Base-by-base conservation (phyloP, 35 echinoderm and acorn worm species). In the Strongylocentrotus purpuratus region DNA sequence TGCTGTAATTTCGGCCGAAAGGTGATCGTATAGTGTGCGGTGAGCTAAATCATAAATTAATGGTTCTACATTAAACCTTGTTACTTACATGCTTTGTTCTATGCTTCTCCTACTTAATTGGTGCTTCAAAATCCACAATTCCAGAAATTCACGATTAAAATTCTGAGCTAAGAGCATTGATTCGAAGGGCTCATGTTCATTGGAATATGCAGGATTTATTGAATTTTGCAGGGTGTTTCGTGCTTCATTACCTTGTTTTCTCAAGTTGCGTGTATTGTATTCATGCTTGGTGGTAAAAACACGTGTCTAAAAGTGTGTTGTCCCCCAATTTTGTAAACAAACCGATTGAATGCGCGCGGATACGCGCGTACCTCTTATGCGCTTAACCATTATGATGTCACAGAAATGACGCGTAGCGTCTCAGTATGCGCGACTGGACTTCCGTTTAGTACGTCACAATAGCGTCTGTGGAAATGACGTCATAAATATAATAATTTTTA, bases 11-110 rank as follows among this genome's bases (percentile, higher is more conserved):
- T 41, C 35, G 35, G 35, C 35, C 35, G 35, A 41, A 41, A 41
- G 35, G 35, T 41, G 35, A 41, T 41, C 35, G 35, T 41, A 41
- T 41, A 41, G 35, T 41, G 35, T 41, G 35, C 35, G 35, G 35
- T 41, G 35, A 41, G 35, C 35, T 41, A 41, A 41, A 41, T 41
- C 35, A 41, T 41, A 41, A 41, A 41, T 41, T 1, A 41, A 41
- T 41, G 35, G 3, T 41, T 41, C 35, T 3, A 41, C 35, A 41
- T 41, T 41, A 41, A 41, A 41, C 35, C 35, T 41, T 41, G 35
- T 15, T 93, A 93, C 91, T 93, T 58, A 93, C 91, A 93, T 93
- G 31, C 7, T 93, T 93, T 32, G 3, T 12, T 93, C 91, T 93
- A 93, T 47, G 13, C 46, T 93, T 46, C n/a, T 58, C 46, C 46